Evolutionary conservation across 64 coral and sea anemone genomes (phyloP), one percentile per base, ranked within the genome.

Genomic region (Astreopora myriophthalma): DNA sequence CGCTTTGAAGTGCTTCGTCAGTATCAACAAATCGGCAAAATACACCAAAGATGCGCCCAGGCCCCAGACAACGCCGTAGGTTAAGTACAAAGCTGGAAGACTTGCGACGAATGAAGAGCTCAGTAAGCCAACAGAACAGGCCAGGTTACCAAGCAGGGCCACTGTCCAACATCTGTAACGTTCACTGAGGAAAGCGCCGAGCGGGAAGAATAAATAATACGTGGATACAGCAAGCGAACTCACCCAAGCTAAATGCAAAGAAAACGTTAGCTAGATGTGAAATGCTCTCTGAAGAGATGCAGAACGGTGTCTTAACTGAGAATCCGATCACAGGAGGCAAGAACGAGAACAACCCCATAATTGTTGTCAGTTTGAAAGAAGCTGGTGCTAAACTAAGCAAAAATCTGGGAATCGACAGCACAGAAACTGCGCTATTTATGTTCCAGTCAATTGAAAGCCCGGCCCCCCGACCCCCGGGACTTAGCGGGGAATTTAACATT

Each of bases 41-140:
- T 96, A 96, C 22, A 88, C 48, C 17, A 96, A 73, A 70, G 89
- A 92, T 17, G 94, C 81, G 7, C 94, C 94, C 22, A 96, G 28
- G 5, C 94, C 94, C 90, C 90, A 96, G 6, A 96, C 39, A 2
- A 89, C 31, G 48, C 94, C 86, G 78, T 96, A 91, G 48, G 94
- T 92, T 67, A 96, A 85, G 94, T 96, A 96, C 20, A 96, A 51
- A 29, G 92, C 46, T 22, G 86, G 86, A 16, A 96, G 33, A 49
- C 79, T 91, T 17, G 90, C 92, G 32, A 79, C 94, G 44, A 96
- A 96, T 19, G 94, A 92, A 19, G 94, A 96, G 22, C 87, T 61
- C 5, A 89, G 22, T 0, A 92, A 87, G 19, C 90, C 94, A 14
- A 89, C 27, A 13, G 76, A 87, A 75, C 94, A 96, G 12, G 92